Evolutionary conservation across 2,888 invertebrate genomes (phyloP).

Genomic region (Hipparchia sbordonii): DNA sequence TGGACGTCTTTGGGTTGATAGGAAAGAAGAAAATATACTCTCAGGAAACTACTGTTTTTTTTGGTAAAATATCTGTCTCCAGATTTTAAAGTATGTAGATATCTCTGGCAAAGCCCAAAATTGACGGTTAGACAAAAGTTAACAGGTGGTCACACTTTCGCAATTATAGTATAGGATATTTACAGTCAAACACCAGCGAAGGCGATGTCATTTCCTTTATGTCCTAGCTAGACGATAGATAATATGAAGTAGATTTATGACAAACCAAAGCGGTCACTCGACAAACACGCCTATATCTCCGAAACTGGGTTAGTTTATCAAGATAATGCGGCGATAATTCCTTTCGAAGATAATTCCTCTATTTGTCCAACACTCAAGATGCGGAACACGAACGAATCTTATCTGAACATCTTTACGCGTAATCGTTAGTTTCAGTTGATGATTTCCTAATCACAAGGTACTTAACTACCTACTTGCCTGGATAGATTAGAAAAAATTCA

Average conservation of each 20-base stretch:
- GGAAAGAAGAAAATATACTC: no score
- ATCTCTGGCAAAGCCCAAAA: no score
- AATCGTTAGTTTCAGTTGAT: constrained; percentile 28
- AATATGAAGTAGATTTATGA: constrained; percentile 12
- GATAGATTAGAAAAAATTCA: background rate
- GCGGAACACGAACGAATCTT: constrained; percentile 41
- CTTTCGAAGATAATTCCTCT: constrained; percentile 58
- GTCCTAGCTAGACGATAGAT: constrained; percentile 24
- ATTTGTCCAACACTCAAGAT: constrained; percentile 68
- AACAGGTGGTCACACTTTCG: no score
- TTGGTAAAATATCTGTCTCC: no score
- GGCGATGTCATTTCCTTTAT: no score
- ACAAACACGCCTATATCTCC: constrained; percentile 48
- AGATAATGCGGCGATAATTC: constrained; percentile 70
- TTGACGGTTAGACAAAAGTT: no score
- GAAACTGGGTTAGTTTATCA: constrained; percentile 64
- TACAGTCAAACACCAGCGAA: no score
- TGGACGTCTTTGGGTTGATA: no score
- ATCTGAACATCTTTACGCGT: constrained; percentile 36
- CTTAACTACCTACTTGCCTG: background rate
- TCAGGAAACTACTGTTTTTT: no score
- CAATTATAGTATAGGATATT: no score
- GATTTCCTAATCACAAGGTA: constrained; percentile 24
- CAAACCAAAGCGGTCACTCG: constrained; percentile 32
- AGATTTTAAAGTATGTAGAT: no score